phyloP scores from a whole-genome alignment of 2,888 invertebrate species.

The Lasioglossum morio region DNA sequence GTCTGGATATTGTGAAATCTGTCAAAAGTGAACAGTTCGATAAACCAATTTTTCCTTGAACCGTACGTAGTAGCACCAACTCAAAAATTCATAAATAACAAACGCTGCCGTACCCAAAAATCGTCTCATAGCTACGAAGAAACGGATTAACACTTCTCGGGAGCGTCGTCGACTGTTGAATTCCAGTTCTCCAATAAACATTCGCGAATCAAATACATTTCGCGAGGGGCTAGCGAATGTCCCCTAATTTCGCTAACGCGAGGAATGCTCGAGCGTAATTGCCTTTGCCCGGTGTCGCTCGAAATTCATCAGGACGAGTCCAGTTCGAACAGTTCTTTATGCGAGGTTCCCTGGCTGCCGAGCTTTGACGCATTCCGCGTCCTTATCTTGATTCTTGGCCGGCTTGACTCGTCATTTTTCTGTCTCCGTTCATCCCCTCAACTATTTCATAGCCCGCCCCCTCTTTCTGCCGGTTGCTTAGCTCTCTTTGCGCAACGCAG shows the following conservation, averaged over 20 bases:
- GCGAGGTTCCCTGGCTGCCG: neutral
- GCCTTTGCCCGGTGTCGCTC: slow-evolving; percentile 47
- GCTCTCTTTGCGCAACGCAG: slow-evolving; percentile 20
- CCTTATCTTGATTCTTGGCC: slow-evolving; percentile 15
- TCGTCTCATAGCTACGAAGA: neutral
- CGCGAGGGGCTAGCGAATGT: too few species aligned
- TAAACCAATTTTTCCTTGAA: too few species aligned
- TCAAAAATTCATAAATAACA: neutral
- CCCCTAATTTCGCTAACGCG: slow-evolving; percentile 54
- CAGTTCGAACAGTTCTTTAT: slow-evolving; percentile 40
- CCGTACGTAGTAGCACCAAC: too few species aligned
- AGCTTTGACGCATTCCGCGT: slow-evolving; percentile 27
- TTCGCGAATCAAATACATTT: neutral
- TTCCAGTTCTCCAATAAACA: neutral
- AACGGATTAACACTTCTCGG: neutral
- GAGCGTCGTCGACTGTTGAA: neutral
- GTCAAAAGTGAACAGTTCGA: neutral
- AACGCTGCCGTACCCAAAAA: neutral
- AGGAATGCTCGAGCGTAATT: slow-evolving; percentile 50
- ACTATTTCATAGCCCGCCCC: neutral
- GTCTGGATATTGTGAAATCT: neutral
- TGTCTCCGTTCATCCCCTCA: neutral
- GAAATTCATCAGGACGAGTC: slow-evolving; percentile 15
- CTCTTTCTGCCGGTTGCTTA: slow-evolving; percentile 20
- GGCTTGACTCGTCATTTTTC: slow-evolving; percentile 13